Base-by-base conservation (phyloP, 2,888 invertebrate genomes). In the Catotricha subobsoleta region DNA sequence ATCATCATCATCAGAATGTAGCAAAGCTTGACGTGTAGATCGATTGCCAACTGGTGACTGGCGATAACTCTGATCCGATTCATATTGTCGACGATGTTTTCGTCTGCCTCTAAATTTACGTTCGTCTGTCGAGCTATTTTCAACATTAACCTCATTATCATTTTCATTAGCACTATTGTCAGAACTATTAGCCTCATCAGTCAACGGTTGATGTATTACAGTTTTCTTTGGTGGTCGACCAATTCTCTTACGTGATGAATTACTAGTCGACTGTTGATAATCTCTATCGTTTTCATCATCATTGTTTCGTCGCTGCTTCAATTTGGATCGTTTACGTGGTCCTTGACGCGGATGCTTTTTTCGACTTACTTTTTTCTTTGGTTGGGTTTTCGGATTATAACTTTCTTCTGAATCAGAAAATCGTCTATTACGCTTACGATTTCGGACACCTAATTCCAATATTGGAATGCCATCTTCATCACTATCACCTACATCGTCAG, bases 321-420 rank as follows among this genome's bases (percentile, higher is more conserved):
- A 28, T 45, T n/a, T n/a, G n/a, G n/a, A n/a, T n/a, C n/a, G n/a
- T n/a, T n/a, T n/a, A n/a, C 44, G 37, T 45, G 44, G 39, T 47
- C 47, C 31, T 46, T 45, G 29, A 49, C 50, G 42, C 49, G n/a
- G 12, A 10, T 16, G 10, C n/a, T 36, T 13, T 36, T 25, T 36
- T 23, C 20, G 34, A 12, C 13, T 23, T 23, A 13, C 3, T 23
- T 36, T n/a, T 21, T 36, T 23, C 20, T 12, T 36, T 13, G 19
- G 21, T 60, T 62, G 8, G 70, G 69, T 42, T n/a, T n/a, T n/a
- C n/a, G n/a, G n/a, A n/a, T 67, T 67, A 47, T 69, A 71, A 49
- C 65, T 65, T 13, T 71, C 71, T 46, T 69, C 71, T 0, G 71
- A 71, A 49, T 70, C 69, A 43, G 62, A 60, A 25, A 60, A 62